These are phyloP conservation scores for Pristionchus exspectatus DNA, from an alignment of 2,888 invertebrate genomes.

Conservation along the genomic window DNA sequence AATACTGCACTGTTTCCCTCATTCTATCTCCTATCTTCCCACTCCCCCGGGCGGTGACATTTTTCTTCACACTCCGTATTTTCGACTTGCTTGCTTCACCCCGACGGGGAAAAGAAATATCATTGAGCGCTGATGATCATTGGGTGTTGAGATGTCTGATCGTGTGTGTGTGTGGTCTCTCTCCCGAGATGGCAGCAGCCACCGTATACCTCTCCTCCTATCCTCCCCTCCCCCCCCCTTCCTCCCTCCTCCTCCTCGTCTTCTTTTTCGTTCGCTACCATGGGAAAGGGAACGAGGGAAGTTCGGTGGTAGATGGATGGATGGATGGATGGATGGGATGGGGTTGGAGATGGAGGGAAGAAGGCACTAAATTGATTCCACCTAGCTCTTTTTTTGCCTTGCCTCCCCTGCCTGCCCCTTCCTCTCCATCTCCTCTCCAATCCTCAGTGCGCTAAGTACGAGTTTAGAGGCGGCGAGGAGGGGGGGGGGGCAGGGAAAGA, in stretches of 20 bases:
- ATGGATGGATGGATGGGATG: neutral
- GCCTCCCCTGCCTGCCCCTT: neutral
- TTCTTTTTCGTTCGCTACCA: neutral
- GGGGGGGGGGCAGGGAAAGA: neutral
- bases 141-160: neutral
- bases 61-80: neutral
- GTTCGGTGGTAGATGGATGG: neutral
- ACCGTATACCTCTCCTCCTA: neutral
- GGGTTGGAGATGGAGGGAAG: neutral
- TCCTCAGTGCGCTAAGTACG: neutral
- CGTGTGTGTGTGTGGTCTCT: constrained; percentile 10
- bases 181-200: neutral
- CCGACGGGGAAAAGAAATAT: neutral
- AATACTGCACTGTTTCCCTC: neutral
- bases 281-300: constrained; percentile 16
- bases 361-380: constrained; percentile 38
- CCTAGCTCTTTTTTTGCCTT: neutral
- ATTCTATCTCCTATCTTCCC: neutral
- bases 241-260: neutral
- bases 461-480: neutral
- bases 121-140: neutral
- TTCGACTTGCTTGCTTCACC: neutral
- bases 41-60: neutral
- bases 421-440: neutral
- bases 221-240: neutral